phyloP scores from a whole-genome alignment of 2,113 vertebrate genomes.

The Apeltes quadracus region DNA sequence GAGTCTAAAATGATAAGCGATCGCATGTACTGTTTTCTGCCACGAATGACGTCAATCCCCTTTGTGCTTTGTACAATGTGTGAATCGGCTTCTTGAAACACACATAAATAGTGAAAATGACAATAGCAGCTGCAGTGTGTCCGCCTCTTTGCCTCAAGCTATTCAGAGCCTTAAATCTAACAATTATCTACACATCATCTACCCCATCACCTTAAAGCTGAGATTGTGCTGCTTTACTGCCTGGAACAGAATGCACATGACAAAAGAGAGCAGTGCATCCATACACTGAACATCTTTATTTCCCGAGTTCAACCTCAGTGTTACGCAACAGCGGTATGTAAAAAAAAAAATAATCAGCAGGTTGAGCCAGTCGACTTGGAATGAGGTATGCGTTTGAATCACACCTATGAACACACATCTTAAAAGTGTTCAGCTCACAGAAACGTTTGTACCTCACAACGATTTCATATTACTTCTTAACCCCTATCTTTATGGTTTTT shows the following conservation, averaged over 20 bases:
- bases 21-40: not conserved
- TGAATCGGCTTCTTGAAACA: not conserved
- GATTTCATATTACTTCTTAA: too few relatives aligned
- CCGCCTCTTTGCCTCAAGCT: not conserved
- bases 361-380: not conserved
- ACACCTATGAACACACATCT: not conserved
- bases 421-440: not conserved
- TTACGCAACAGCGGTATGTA: not conserved
- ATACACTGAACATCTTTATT: slow-evolving; percentile 18
- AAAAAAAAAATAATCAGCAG: slow-evolving; percentile 25
- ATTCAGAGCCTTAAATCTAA: slow-evolving; percentile 14
- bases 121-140: not conserved
- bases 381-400: not conserved
- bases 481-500: not conserved
- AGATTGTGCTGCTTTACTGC: not conserved
- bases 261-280: not conserved
- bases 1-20: not conserved
- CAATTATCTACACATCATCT: not conserved
- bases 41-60: not conserved
- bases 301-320: not conserved
- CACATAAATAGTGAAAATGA: slow-evolving; percentile 3
- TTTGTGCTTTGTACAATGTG: not conserved
- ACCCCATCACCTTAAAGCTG: not conserved
- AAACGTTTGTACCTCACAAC: not conserved
- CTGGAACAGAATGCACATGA: slow-evolving; percentile 14